A percentile compares a stretch with the other conserved stretches of the same genome.
These are phyloP conservation scores for Takifugu rubripes DNA, from an alignment of 2,797 vertebrate species.

Conservation along the genomic window DNA sequence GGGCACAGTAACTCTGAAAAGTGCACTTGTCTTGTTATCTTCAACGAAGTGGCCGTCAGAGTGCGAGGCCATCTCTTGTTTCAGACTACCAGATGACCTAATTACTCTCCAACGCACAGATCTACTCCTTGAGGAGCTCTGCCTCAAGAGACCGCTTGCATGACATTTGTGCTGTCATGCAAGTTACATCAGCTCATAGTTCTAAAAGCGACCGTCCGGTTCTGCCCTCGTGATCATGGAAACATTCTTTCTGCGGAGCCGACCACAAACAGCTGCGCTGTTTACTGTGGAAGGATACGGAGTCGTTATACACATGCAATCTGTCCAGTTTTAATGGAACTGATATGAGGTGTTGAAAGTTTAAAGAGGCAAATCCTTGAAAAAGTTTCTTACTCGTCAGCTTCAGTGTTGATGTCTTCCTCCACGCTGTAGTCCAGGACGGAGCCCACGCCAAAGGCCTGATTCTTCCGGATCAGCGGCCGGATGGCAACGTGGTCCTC, in stretches of 20 bases:
- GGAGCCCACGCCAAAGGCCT: constrained; percentile 82
- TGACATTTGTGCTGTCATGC: constrained; percentile 29
- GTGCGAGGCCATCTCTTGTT: constrained; percentile 18
- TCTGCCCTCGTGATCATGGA: constrained; percentile 37
- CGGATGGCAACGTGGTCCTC: constrained; percentile 86
- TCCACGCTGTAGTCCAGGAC: constrained; percentile 90
- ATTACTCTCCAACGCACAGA: constrained; percentile 28
- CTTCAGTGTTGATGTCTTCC: constrained; percentile 81
- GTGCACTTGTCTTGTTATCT: constrained; percentile 9
- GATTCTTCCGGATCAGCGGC: constrained; percentile 83
- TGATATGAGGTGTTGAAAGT: no score
- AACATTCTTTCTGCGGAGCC: no score
- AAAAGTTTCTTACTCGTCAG: constrained; percentile 64
- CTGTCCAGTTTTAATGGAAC: no score
- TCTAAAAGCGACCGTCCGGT: constrained; percentile 20
- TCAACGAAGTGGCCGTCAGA: constrained; percentile 10
- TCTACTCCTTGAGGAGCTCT: constrained; percentile 16
- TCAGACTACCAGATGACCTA: constrained; percentile 16
- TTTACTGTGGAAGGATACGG: no score
- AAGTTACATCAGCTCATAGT: constrained; percentile 24
- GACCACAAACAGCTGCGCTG: no score
- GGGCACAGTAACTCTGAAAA: constrained; percentile 20
- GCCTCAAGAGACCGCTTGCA: constrained; percentile 18
- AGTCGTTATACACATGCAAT: no score
- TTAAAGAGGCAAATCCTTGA: no score